Conservation (phyloP, 2,888 invertebrate species). For the Mactromeris polynyma region DNA sequence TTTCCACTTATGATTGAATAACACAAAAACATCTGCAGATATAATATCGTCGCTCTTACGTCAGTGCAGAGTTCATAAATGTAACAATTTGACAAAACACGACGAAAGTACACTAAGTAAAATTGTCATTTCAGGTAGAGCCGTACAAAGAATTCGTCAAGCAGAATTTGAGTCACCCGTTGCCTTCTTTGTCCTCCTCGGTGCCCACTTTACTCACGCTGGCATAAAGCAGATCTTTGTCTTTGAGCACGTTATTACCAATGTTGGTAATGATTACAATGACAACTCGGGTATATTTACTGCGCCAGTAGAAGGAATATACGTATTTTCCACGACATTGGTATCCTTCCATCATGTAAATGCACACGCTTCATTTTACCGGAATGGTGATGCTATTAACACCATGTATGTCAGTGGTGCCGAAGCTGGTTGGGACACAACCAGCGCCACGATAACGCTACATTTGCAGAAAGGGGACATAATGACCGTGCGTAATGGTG, state of each 20-base stretch:
- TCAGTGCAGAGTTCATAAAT: too few species aligned
- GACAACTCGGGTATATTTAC: constrained; percentile 11
- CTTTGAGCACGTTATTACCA: constrained; percentile 18
- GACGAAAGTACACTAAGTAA: too few species aligned
- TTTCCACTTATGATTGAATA: too few species aligned
- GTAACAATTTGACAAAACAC: too few species aligned
- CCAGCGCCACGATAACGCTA: constrained; percentile 1
- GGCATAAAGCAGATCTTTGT: constrained; percentile 11
- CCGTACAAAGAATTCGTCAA: constrained; percentile 7
- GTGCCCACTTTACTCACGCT: neutral
- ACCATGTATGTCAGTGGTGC: constrained; percentile 2
- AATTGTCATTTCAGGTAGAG: neutral
- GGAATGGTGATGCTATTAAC: neutral
- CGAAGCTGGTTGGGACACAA: constrained; percentile 11
- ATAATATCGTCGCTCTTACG: too few species aligned
- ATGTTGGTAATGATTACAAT: constrained; percentile 20
- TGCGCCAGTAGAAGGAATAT: constrained; percentile 8
- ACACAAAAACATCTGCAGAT: too few species aligned
- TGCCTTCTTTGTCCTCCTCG: constrained; percentile 10
- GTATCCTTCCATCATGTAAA: neutral
- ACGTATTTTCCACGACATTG: constrained; percentile 31
- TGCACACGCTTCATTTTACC: neutral
- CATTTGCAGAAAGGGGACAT: constrained; percentile 28
- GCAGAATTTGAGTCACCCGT: neutral
- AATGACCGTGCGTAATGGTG: neutral